Base-by-base conservation (phyloP, 2,888 invertebrate genomes). In the Sisyra nigra region DNA sequence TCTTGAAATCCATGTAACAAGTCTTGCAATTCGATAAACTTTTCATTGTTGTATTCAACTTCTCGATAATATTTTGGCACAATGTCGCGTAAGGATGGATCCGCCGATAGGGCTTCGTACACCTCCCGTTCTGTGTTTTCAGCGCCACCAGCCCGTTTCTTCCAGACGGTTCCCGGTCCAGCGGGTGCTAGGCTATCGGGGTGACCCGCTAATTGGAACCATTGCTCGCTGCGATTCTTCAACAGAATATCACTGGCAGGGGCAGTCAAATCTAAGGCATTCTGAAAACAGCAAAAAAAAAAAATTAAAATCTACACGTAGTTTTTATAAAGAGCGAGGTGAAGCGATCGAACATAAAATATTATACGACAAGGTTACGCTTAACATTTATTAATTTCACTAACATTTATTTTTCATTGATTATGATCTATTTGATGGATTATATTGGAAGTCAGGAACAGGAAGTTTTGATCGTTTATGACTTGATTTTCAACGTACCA, bases 11-110 rank as follows among this genome's bases (percentile, higher is more conserved):
- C 86, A 54, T 87, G 82, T 17, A 94, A 67, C 14, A 97, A 70
- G 62, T 97, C 93, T 66, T 96, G 92, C 48, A 97, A 76, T 63
- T 96, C 94, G 55, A 97, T 92, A 64, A 92, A 97, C 50, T 74
- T 73, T 55, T 85, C 82, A 31, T 79, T 80, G 45, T 72, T 72
- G 59, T 83, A 81, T 51, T 82, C 79, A 36, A 82, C 79, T 57
- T 89, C 81, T 38, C 89, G 73, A 61, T 83, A 85, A 64, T 85
- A 92, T 52, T 74, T 76, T 5, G 93, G 92, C 45, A 89, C 80
- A 51, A 86, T 76, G 49, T 76, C 70, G 50, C 72, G 66, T 58
- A 83, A 71, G 41, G 73, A 68, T 1, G 77, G 70, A 57, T 92
- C 91, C 48, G 75, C 71, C 49, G 78, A 77, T 48, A 93, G 67